Conservation (phyloP, 2,888 invertebrate species). For the Eupithecia vulgata region DNA sequence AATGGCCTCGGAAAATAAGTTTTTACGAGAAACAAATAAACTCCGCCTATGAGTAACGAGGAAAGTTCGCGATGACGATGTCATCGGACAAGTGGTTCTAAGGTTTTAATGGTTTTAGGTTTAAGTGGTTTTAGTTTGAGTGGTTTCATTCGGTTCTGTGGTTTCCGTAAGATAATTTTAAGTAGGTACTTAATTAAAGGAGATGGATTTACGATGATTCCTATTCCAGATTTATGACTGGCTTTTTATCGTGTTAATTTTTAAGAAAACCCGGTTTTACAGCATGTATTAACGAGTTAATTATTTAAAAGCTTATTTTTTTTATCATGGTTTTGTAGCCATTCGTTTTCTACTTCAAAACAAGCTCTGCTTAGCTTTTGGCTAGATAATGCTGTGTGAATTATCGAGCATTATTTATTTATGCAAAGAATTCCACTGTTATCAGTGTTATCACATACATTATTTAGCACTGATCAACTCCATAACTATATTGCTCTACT, state of each 20-base stretch:
- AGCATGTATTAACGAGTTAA: no score
- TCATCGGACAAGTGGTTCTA: conserved; percentile 38
- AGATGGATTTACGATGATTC: conserved; percentile 22
- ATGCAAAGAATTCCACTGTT: not conserved
- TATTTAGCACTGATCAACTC: not conserved
- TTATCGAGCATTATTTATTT: no score
- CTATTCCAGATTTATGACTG: conserved; percentile 16
- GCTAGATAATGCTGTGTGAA: no score
- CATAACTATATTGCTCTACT: not conserved
- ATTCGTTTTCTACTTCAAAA: no score
- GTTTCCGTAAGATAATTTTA: conserved; percentile 49
- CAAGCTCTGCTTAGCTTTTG: no score
- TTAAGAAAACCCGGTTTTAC: not conserved
- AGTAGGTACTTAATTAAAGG: conserved; percentile 29
- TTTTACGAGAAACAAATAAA: conserved; percentile 57
- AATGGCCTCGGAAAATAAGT: conserved; percentile 56
- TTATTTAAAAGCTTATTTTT: no score
- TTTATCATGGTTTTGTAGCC: no score
- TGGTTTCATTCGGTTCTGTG: conserved; percentile 45
- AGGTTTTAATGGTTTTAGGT: conserved; percentile 29
- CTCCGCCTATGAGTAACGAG: conserved; percentile 52
- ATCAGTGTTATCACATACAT: not conserved
- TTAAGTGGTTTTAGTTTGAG: conserved; percentile 40
- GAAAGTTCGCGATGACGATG: conserved; percentile 50
- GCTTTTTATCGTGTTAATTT: not conserved